Conservation (phyloP, 1,140 invertebrate species). For the Drosophila pseudoobscura region DNA sequence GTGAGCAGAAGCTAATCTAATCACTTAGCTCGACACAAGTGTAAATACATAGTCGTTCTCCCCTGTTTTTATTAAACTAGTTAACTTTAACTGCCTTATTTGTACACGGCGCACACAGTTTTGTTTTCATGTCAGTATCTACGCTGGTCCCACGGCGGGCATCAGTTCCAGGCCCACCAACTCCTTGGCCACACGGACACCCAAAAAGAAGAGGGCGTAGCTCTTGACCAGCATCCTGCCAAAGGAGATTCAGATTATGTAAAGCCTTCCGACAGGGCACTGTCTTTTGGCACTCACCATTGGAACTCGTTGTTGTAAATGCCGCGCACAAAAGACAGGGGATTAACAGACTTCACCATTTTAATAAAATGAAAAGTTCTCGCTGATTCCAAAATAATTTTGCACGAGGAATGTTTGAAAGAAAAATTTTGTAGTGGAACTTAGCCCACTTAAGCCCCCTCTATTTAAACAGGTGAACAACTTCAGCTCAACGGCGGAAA, state of each 20-base stretch:
- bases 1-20: constrained; percentile 48
- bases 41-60: constrained; percentile 38
- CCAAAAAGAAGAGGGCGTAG: constrained; percentile 87
- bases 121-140: constrained; percentile 50
- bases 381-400: neutral
- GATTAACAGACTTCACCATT: constrained; percentile 73
- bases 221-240: constrained; percentile 88
- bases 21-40: neutral
- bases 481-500: too few species aligned
- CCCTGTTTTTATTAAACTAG: constrained; percentile 53
- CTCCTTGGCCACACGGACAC: constrained; percentile 88
- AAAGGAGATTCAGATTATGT: constrained; percentile 43
- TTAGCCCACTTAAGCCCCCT: too few species aligned
- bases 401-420: constrained; percentile 18
- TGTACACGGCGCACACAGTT: constrained; percentile 21
- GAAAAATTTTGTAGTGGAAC: too few species aligned
- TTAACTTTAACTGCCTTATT: constrained; percentile 47
- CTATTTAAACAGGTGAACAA: too few species aligned
- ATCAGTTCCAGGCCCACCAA: constrained; percentile 87
- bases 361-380: constrained; percentile 18
- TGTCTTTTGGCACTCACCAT: constrained; percentile 80
- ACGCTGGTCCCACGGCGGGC: constrained; percentile 84
- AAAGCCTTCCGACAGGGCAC: constrained; percentile 18
- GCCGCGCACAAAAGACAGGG: constrained; percentile 77
- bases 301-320: constrained; percentile 85